Base-by-base conservation (phyloP, 1,140 invertebrate genomes). In the Tribolium castaneum region DNA sequence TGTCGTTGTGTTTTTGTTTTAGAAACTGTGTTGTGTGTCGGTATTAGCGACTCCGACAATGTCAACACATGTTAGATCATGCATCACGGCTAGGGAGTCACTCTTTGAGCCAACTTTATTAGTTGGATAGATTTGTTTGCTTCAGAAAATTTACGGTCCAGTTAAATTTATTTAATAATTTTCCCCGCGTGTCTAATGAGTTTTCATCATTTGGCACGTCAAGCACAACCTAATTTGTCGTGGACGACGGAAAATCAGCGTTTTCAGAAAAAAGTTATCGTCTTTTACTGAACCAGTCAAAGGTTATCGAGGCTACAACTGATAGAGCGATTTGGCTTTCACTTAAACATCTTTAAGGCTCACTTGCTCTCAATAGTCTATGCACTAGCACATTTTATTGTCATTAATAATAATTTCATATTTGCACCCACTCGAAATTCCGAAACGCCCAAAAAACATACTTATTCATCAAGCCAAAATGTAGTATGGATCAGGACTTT, bases 51-150 rank as follows among this genome's bases (percentile, higher is more conserved):
- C 75, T 74, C 78, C 71, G 80, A 82, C 82, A 82, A 80, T 85
- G 82, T 84, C 83, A 84, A 85, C 84, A 85, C 82, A 80, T 85
- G 84, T 85, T 84, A 82, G 84, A 85, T 85, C 82, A 83, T 85
- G 83, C 81, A 84, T 85, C 84, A 84, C 80, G 56, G 51, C 50
- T 71, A 39, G 25, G 59, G 34, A 71, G 35, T 25, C 13, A 34
- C 71, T 76, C 71, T 75, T 80, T 74, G 72, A 73, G 72, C 59
- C 54, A 73, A 78, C 78, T 82, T 78, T 82, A 80, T 81, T 78
- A 81, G 80, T 72, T 75, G 77, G 56, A 82, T 80, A 83, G 80
- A 84, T 84, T 83, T 82, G 83, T 84, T 82, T 80, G 59, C 59
- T 35, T 66, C 59, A 52, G 79, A 70, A 80, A 83, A 84, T 84